Conservation (phyloP, 2,797 vertebrate genomes). For the Tiaroga cobitis region DNA sequence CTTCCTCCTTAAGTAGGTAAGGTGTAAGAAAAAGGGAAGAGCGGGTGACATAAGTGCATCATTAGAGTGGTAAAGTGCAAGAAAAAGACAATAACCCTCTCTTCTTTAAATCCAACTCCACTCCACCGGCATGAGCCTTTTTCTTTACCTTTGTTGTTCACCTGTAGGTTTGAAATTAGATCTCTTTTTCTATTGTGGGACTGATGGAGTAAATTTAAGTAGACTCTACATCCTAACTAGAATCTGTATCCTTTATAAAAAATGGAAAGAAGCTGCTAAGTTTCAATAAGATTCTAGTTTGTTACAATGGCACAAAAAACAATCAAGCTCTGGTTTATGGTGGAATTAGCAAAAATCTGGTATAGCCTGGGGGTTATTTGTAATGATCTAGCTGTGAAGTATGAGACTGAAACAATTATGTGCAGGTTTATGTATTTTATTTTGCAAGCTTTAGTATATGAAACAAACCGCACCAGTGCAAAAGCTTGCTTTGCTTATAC, state of each 20-base stretch:
- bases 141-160: slow-evolving; percentile 60
- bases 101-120: slow-evolving; percentile 83
- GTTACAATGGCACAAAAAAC: slow-evolving; percentile 13
- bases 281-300: not conserved
- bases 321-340: slow-evolving; percentile 16
- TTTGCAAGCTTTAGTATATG: slow-evolving; percentile 6
- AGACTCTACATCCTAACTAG: not conserved
- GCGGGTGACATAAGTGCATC: slow-evolving; percentile 99
- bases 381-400: slow-evolving; percentile 11
- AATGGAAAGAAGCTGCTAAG: not conserved
- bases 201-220: slow-evolving; percentile 1
- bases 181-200: slow-evolving; percentile 2
- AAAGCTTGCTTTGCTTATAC: slow-evolving; percentile 9
- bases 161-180: not conserved
- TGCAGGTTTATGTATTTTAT: slow-evolving; percentile 21
- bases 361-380: slow-evolving; percentile 9
- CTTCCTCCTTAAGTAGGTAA: slow-evolving; percentile 99
- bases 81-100: slow-evolving; percentile 97
- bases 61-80: slow-evolving; percentile 98
- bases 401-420: not conserved
- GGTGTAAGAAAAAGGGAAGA: slow-evolving; percentile 99
- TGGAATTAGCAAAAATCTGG: slow-evolving; percentile 1
- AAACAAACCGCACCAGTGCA: not conserved
- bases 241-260: not conserved
- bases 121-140: slow-evolving; percentile 64